phyloP scores from a whole-genome alignment of 2,888 invertebrate genomes.

The Agonum fuliginosum region DNA sequence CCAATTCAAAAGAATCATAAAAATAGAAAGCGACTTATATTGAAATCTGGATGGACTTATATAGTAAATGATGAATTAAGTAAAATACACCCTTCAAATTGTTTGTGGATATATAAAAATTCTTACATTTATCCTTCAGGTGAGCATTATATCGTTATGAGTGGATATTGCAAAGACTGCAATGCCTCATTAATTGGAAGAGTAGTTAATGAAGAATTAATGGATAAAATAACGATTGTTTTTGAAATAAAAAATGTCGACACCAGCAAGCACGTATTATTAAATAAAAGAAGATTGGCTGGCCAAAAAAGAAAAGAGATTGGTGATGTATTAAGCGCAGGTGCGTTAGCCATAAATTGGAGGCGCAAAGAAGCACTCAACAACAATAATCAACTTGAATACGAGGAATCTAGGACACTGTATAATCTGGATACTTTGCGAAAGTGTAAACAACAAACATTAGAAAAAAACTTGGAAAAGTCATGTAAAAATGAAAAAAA shows the following conservation, averaged over 20 bases:
- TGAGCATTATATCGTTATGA: neutral
- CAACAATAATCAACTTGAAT: too few species aligned
- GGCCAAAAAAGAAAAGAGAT: neutral
- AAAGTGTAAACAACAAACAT: neutral
- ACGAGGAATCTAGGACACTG: neutral
- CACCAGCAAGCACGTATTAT: neutral
- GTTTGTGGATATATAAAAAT: neutral
- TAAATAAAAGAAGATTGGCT: neutral
- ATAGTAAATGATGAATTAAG: neutral
- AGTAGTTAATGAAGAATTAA: neutral
- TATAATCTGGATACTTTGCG: neutral
- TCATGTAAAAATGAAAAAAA: too few species aligned
- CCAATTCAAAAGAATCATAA: neutral
- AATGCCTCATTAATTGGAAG: neutral
- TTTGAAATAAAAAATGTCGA: neutral
- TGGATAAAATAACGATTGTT: neutral
- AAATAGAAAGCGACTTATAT: neutral
- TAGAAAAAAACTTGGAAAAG: too few species aligned
- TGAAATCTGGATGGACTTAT: neutral
- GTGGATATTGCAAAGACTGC: neutral
- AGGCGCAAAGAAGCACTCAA: neutral
- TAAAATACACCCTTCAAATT: neutral
- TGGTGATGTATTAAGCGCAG: neutral
- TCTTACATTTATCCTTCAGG: neutral
- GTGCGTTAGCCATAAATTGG: neutral